Base-by-base conservation (phyloP, 2,888 invertebrate species). In the Holacanthella duospinosa region DNA sequence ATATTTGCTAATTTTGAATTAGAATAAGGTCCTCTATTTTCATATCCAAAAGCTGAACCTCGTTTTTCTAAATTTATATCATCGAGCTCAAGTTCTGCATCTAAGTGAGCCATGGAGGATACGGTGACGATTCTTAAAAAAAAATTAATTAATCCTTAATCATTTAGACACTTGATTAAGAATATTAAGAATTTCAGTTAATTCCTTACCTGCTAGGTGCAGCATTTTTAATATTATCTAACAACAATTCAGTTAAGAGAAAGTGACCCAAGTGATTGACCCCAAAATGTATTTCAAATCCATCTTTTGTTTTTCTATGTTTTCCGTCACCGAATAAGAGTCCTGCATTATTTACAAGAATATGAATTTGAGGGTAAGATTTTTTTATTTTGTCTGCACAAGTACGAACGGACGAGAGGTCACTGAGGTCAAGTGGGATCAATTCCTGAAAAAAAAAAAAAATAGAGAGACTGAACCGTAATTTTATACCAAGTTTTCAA, bases 191-290 rank as follows among this genome's bases (percentile, higher is more conserved):
- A 48, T 36, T 6, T 36, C 36, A 6, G 36, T 36, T 36, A 36
- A 16, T 36, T 16, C 16, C 16, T n/a, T n/a, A n/a, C n/a, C n/a
- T n/a, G n/a, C n/a, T n/a, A n/a, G n/a, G n/a, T 16, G 83, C 79
- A 29, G 82, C 84, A 66, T 80, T 79, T 74, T 84, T 84, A 65
- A 89, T 76, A 43, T 81, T 78, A 59, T 87, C 85, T 61, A 89
- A 74, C 16, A 93, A 79, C 65, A 90, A 78, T 74, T 86, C 85
- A 1, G 91, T 91, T n/a, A 94, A 79, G 60, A 89, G 81, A 76
- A 91, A 93, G 75, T 92, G 93, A 0, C 89, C 89, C 66, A 92
- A 78, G 75, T 91, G 87, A 76, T 91, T 91, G 0, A 88, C 85
- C n/a, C 88, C 89, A 70, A 89, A 85, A 76, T 91, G 87, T 65